These are phyloP conservation scores for Capitella teleta DNA, from an alignment of 1,140 invertebrate species.

Conservation along the genomic window DNA sequence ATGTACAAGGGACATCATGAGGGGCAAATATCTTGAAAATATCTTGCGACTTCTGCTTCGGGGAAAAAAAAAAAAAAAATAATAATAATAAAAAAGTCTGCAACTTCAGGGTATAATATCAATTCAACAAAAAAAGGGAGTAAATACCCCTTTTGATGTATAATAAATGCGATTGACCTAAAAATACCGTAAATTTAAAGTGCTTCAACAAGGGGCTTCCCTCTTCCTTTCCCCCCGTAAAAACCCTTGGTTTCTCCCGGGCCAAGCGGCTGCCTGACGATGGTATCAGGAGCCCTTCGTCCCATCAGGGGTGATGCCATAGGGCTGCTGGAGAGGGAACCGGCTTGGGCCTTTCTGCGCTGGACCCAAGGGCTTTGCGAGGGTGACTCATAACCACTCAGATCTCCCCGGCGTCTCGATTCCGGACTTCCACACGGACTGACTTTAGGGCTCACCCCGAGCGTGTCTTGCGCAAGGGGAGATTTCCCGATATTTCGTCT, in stretches of 20 bases:
- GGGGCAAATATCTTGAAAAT: too few relatives aligned
- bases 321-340: constrained; percentile 6
- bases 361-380: constrained; percentile 44
- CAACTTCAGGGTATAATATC: too few relatives aligned
- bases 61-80: too few relatives aligned
- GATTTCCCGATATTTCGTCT: constrained; percentile 25
- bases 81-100: too few relatives aligned
- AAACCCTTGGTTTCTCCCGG: constrained; percentile 76
- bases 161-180: too few relatives aligned
- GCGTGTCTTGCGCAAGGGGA: constrained; percentile 20
- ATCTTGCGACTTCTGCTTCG: too few relatives aligned
- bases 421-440: constrained; percentile 33
- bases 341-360: constrained; percentile 36
- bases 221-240: constrained; percentile 13
- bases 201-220: too few relatives aligned
- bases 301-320: constrained; percentile 20
- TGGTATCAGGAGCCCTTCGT: constrained; percentile 22
- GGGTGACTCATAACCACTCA: constrained; percentile 4
- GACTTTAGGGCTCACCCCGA: constrained; percentile 19
- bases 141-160: too few relatives aligned
- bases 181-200: too few relatives aligned
- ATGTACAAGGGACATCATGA: too few relatives aligned
- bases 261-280: constrained; percentile 58
- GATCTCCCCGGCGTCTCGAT: constrained; percentile 11
- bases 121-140: too few relatives aligned